These are phyloP conservation scores for Linnaemya tessellans DNA, from an alignment of 2,888 invertebrate species.

Conservation along the genomic window DNA sequence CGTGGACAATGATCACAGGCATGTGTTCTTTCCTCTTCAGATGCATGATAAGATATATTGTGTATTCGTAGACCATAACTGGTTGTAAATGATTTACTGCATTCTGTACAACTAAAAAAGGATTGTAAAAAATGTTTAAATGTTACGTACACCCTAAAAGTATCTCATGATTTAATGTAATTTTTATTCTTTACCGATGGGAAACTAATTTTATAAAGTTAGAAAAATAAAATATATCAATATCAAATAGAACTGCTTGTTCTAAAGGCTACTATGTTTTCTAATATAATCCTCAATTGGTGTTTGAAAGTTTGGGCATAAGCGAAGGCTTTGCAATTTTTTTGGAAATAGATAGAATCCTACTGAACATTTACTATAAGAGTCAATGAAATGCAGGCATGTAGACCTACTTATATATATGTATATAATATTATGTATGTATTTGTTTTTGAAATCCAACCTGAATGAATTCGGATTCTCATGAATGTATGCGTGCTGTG, in stretches of 20 bases:
- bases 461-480: slow-evolving; percentile 82
- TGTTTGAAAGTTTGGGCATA: too few species aligned
- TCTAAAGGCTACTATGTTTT: too few species aligned
- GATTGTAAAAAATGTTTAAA: neutral
- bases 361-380: too few species aligned
- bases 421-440: too few species aligned
- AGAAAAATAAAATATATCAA: neutral
- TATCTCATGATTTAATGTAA: neutral
- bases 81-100: slow-evolving; percentile 81
- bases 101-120: slow-evolving; percentile 78
- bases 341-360: too few species aligned
- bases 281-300: too few species aligned
- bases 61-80: slow-evolving; percentile 81
- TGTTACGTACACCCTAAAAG: slow-evolving; percentile 17
- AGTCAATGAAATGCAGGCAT: too few species aligned
- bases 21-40: slow-evolving; percentile 80
- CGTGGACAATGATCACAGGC: slow-evolving; percentile 82
- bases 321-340: too few species aligned
- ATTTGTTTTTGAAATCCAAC: slow-evolving; percentile 73
- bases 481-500: slow-evolving; percentile 82
- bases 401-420: too few species aligned
- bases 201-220: too few species aligned
- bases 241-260: neutral
- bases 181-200: too few species aligned
- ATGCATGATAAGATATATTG: slow-evolving; percentile 80